These are phyloP conservation scores for Torymus texanus DNA, from an alignment of 2,888 invertebrate genomes.

Conservation along the genomic window DNA sequence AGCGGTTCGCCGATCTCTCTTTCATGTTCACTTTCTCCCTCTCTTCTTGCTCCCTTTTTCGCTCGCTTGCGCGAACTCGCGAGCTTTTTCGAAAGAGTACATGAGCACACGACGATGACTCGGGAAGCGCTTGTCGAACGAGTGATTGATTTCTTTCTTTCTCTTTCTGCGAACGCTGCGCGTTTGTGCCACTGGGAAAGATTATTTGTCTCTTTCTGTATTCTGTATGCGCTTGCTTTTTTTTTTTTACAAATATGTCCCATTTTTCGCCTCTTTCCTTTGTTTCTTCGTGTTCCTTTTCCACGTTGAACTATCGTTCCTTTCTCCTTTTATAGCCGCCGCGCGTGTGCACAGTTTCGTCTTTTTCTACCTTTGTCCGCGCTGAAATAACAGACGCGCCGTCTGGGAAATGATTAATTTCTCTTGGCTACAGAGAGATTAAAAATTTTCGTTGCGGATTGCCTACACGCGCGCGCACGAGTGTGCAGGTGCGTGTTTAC, in stretches of 20 bases:
- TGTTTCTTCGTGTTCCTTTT: neutral
- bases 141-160: slow-evolving; percentile 34
- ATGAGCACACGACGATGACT: neutral
- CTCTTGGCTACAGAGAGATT: neutral
- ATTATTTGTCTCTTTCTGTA: no score
- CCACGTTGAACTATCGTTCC: no score
- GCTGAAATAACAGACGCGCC: neutral
- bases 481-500: neutral
- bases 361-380: neutral
- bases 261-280: neutral
- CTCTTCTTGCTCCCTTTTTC: no score
- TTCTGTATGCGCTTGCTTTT: no score
- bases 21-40: no score
- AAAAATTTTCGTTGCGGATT: neutral
- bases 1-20: neutral
- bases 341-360: no score
- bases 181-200: no score
- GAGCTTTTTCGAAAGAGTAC: neutral
- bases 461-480: no score
- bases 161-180: no score
- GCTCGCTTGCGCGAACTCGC: neutral
- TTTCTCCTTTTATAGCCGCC: no score
- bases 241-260: neutral
- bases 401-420: slow-evolving; percentile 20
- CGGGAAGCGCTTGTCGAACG: slow-evolving; percentile 7